These are phyloP conservation scores for Pithys albifrons DNA, from an alignment of 2,113 vertebrate species.

Conservation along the genomic window DNA sequence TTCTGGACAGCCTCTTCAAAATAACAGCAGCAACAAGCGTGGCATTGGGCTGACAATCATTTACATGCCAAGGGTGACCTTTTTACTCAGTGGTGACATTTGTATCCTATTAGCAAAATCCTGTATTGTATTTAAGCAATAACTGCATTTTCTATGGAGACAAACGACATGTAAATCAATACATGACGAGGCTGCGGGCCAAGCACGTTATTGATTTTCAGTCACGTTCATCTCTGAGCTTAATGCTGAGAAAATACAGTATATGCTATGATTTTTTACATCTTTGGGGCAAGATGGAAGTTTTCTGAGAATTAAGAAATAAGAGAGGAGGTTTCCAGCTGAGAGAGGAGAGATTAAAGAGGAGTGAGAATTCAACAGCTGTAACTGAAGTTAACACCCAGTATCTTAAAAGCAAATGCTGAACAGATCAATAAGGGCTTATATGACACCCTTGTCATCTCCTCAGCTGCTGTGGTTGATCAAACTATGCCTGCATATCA, in stretches of 20 bases:
- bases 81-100: constrained; percentile 60
- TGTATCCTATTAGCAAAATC: constrained; percentile 71
- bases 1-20: constrained; percentile 9
- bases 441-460: background rate
- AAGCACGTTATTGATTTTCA: constrained; percentile 68
- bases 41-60: constrained; percentile 43
- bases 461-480: background rate
- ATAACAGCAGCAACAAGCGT: background rate
- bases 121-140: constrained; percentile 76
- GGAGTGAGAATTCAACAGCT: background rate
- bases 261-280: constrained; percentile 44
- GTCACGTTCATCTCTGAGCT: constrained; percentile 57
- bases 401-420: background rate
- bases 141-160: constrained; percentile 70
- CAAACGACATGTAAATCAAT: constrained; percentile 75
- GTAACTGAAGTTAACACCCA: background rate
- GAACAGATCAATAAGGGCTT: background rate
- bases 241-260: constrained; percentile 61
- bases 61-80: constrained; percentile 58
- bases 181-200: constrained; percentile 53
- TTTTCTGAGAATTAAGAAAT: constrained; percentile 36
- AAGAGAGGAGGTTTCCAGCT: constrained; percentile 1
- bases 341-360: background rate
- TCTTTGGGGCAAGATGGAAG: background rate
- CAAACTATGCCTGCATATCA: background rate